Evolutionary conservation across 2,113 vertebrate species (phyloP), one percentile per base, ranked within the genome.

Genomic region (Ariopsis seemanni): DNA sequence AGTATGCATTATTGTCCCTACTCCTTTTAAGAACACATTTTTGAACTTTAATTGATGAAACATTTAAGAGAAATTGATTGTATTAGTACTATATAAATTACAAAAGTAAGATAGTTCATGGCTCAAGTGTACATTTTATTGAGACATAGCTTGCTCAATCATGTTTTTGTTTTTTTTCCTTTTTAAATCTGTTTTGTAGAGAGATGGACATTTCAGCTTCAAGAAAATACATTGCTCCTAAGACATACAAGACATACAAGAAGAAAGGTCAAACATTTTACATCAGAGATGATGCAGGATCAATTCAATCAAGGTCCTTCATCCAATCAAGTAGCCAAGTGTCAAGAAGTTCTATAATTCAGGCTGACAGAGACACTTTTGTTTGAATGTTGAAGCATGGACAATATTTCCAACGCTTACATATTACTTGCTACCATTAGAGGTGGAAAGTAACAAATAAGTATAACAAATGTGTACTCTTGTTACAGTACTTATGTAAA

Each of bases 321-420:
- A 81, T 87, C 60, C 18, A 10, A 10, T 90, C 90, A 25, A 88
- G 55, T 82, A 89, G 87, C 89, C 92, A 88, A 57, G 85, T 91
- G 71, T 94, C 93, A 9, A 92, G 88, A 78, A 88, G 93, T 1
- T 93, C 93, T 9, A 89, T 89, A 11, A 88, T 89, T 30, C 92
- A 89, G 2, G 91, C 93, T n/a, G 91, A 90, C 42, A 93, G 93
- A 92, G 94, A 95, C 85, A 92, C 93, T 6, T 94, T 95, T 91
- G 95, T 95, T 62, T 95, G 80, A 90, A 62, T 57, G 12, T 60
- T 78, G 7, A 6, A 78, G 27, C 1, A 25, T n/a, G 27, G 52
- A 58, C 27, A 17, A 42, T 42, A 9, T 65, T 2, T 34, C 52
- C 12, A 81, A 60, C 17, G 25, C 10, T 53, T 17, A 88, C 57